Evolutionary conservation across 92 coral and sea anemone species (phyloP), one percentile per base, ranked within the genome.

Genomic region (Palythoa grandis): DNA sequence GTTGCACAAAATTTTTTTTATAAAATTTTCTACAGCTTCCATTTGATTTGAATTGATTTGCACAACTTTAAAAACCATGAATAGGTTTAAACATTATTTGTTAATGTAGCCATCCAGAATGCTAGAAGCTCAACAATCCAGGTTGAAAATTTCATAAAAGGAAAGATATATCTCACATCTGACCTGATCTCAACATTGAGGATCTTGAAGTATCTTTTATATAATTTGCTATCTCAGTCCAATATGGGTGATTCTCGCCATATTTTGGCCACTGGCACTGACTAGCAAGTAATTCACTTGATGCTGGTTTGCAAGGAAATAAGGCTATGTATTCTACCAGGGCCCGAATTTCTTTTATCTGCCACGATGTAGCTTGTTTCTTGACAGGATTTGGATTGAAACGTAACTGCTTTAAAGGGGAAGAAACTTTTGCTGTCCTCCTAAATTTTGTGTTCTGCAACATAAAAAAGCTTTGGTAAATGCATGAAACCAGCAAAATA

Each of bases 311-410:
- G 13, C 63, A 57, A 13, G 63, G 29, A 22, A 40, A 73, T 19
- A 73, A 22, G 47, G 77, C 58, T 16, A 73, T 40, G 56, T 35
- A 73, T 40, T 73, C 77, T 0, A 43, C 25, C 11, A 73, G 77
- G 15, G 77, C 77, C 22, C 77, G 54, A 73, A 40, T 40, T 11
- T 73, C 52, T 73, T 14, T 7, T 40, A 22, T 73, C 56, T 73
- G 22, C 77, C 77, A 73, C 25, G 77, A 73, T 2, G 77, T 47
- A 6, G 56, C 77, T 73, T 43, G 77, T 17, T 73, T 73, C 77
- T 73, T 73, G 3, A 14, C 10, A 13, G n/a, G 58, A 43, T 73
- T 73, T 16, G 77, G 77, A n/a, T 8, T 11, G 50, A 40, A 73
- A 16, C 77, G 53, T 25, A 73, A 15, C 25, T 40, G 24, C 56